Evolutionary conservation across 1,140 invertebrate species (phyloP).

Genomic region (Mizuhopecten yessoensis): DNA sequence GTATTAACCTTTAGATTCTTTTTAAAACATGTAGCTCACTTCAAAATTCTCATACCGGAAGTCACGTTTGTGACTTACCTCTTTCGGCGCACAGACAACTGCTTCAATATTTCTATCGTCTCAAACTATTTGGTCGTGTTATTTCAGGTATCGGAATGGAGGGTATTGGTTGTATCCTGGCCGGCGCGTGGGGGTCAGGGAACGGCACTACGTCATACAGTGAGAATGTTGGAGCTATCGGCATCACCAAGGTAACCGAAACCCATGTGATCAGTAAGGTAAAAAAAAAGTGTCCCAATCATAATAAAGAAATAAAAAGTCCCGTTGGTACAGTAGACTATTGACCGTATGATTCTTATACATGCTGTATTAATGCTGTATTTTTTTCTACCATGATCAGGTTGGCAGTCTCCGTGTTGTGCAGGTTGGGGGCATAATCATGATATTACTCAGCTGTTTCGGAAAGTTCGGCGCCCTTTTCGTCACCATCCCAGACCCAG

Average conservation of each 20-base stretch:
- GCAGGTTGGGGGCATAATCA: slow-evolving; percentile 90
- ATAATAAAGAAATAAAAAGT: too few species aligned
- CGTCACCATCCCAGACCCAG: slow-evolving; percentile 92
- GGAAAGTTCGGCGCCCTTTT: slow-evolving; percentile 92
- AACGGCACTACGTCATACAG: slow-evolving; percentile 93
- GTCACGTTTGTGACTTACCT: too few species aligned
- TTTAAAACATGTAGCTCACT: too few species aligned
- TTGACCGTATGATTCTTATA: too few species aligned
- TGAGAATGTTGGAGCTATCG: slow-evolving; percentile 95
- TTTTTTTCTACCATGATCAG: slow-evolving; percentile 82
- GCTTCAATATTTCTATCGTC: too few species aligned
- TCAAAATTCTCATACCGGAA: too few species aligned
- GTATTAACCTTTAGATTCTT: too few species aligned
- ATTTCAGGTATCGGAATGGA: slow-evolving; percentile 90
- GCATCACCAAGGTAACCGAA: slow-evolving; percentile 85
- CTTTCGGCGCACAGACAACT: too few species aligned
- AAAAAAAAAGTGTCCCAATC: too few species aligned
- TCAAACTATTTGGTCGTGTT: too few species aligned
- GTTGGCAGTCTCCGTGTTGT: slow-evolving; percentile 92
- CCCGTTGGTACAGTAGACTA: too few species aligned
- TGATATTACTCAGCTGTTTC: slow-evolving; percentile 87
- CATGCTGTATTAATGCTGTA: too few species aligned
- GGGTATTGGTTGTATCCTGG: slow-evolving; percentile 91
- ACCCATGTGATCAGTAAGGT: background rate
- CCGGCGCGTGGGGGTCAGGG: slow-evolving; percentile 91